phyloP scores from a whole-genome alignment of 1,140 invertebrate genomes.

The Luehdorfia chinensis region DNA sequence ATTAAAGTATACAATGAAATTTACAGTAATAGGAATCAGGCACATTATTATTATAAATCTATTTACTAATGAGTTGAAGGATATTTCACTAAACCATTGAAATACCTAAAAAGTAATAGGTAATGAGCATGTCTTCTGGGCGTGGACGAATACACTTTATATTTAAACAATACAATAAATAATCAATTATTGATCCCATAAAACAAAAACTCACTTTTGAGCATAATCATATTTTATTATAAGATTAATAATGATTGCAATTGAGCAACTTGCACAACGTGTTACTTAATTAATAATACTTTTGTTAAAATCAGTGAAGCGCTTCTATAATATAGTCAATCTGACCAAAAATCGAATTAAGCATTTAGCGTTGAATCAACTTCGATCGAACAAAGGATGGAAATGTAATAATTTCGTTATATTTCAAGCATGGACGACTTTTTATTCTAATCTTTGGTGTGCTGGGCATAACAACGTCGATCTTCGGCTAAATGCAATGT shows the following conservation, averaged over 20 bases:
- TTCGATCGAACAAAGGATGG: conserved; percentile 23
- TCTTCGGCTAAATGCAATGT: conserved; percentile 39
- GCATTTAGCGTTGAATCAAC: conserved; percentile 24
- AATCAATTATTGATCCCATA: conserved; percentile 40
- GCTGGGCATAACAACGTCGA: conserved; percentile 57
- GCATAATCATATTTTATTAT: conserved; percentile 51
- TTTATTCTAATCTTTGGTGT: conserved; percentile 75
- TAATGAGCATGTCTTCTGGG: conserved; percentile 28
- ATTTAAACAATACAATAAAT: conserved; percentile 32
- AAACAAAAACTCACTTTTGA: conserved; percentile 63
- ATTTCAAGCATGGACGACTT: conserved; percentile 46
- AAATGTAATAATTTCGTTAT: conserved; percentile 27
- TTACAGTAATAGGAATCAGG: conserved; percentile 75
- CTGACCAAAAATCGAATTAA: conserved; percentile 44
- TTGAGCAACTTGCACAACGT: conserved; percentile 61
- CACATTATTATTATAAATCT: conserved; percentile 60
- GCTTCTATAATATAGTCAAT: conserved; percentile 31
- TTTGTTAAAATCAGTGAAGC: conserved; percentile 40
- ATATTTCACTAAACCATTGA: conserved; percentile 29
- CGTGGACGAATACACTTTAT: conserved; percentile 44
- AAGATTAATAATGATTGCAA: conserved; percentile 53
- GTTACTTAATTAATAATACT: conserved; percentile 37
- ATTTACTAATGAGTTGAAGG: conserved; percentile 54
- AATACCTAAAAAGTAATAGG: conserved; percentile 28
- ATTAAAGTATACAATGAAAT: conserved; percentile 70